These are phyloP conservation scores for Ameiurus melas DNA, from an alignment of 2,113 vertebrate species.

Conservation along the genomic window DNA sequence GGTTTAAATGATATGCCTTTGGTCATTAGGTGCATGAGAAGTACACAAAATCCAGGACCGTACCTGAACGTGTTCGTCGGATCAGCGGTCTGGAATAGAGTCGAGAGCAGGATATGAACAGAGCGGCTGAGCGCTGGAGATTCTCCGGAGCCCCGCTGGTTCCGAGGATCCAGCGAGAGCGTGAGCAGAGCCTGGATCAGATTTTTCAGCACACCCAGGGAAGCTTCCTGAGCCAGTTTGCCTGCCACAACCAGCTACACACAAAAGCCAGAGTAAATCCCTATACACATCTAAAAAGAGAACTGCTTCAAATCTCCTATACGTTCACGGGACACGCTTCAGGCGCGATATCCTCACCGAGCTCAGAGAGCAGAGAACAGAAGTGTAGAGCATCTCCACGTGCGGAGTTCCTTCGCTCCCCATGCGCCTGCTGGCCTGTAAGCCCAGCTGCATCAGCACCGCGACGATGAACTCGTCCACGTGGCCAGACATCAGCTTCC, in stretches of 20 bases:
- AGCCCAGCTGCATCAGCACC: conserved; percentile 92
- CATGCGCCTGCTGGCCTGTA: conserved; percentile 93
- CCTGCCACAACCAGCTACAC: conserved; percentile 89
- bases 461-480: conserved; percentile 98
- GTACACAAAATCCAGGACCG: neutral
- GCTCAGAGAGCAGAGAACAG: conserved; percentile 94
- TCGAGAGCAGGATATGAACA: conserved; percentile 85
- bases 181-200: conserved; percentile 94
- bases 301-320: neutral
- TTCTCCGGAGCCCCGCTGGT: conserved; percentile 82
- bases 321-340: too few relatives aligned
- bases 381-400: conserved; percentile 92
- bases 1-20: too few relatives aligned
- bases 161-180: conserved; percentile 85
- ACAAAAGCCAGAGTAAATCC: neutral
- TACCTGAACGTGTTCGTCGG: conserved; percentile 94
- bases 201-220: conserved; percentile 93
- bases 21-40: too few relatives aligned
- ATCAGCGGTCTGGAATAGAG: conserved; percentile 91
- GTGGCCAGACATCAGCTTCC: conserved; percentile 93
- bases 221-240: conserved; percentile 87
- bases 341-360: conserved; percentile 80
- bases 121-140: conserved; percentile 85
- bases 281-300: neutral
- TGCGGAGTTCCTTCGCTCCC: conserved; percentile 87